These are phyloP conservation scores for Ailuropoda melanoleuca DNA, from an alignment of 2,113 vertebrate genomes.

Conservation along the genomic window DNA sequence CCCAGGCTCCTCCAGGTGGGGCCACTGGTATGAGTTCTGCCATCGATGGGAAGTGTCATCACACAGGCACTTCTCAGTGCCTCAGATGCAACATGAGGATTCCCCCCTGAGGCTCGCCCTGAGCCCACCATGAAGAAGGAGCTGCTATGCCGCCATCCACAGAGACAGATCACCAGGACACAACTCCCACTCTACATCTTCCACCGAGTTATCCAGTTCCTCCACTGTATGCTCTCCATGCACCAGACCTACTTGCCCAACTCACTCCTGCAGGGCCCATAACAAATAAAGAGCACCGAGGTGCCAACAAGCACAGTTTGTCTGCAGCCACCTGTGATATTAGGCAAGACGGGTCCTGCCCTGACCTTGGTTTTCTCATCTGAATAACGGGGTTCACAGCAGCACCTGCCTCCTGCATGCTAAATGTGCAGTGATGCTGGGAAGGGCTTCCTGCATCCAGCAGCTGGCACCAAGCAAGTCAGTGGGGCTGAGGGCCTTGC, in stretches of 20 bases:
- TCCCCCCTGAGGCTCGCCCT: neutral
- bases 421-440: neutral
- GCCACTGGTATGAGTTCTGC: neutral
- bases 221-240: neutral
- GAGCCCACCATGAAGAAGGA: neutral
- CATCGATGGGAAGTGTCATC: neutral
- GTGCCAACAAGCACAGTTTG: neutral
- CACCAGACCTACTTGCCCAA: neutral
- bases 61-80: rapidly evolving
- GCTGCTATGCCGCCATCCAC: neutral
- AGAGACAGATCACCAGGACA: neutral
- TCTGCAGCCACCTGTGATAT: neutral
- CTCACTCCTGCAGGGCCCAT: rapidly evolving
- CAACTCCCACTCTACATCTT: neutral
- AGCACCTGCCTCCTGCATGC: neutral
- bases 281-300: neutral
- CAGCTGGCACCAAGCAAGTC: neutral
- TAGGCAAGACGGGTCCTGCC: neutral
- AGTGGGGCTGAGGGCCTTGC: neutral
- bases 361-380: neutral
- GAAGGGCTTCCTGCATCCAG: rapidly evolving
- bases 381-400: neutral
- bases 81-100: too few relatives aligned
- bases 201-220: neutral
- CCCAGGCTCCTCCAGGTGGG: neutral